Evolutionary conservation across 2,888 invertebrate species (phyloP), one percentile per base, ranked within the genome.

Genomic region (Drosophila kambysellisi): DNA sequence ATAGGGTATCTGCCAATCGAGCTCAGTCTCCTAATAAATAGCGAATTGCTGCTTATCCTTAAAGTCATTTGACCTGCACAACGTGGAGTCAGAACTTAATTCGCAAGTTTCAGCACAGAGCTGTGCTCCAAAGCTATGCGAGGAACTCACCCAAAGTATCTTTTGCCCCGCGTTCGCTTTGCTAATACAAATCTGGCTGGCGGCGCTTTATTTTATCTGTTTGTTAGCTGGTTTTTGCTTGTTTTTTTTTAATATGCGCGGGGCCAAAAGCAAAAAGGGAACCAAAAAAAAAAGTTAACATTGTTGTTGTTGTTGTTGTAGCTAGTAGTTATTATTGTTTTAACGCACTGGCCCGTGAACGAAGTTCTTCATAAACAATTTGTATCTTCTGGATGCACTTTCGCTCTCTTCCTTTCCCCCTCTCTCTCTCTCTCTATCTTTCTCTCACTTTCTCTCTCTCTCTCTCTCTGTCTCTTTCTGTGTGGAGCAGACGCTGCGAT

Each of bases 291-390:
- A 12, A 54, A 37, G 37, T 29, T 29, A 67, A 79, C 46, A 50
- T 68, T 66, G 30, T 41, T 32, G 20, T 15, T 48, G 43, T 32
- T 51, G 29, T 64, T 39, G 41, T 48, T 41, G 20, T n/a, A 11
- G 51, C 11, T 29, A 8, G n/a, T 4, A 35, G 41, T 43, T 70
- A n/a, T 39, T 61, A 37, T 88, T 88, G 83, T 89, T 79, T 70
- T 68, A 89, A 82, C 76, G 79, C 76, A 88, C 76, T 79, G 80
- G 84, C 69, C 78, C 79, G 71, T 58, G 60, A 58, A 69, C 51
- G 69, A 69, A 68, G 63, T 82, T 84, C 74, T 89, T 76, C 71
- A 84, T 56, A 76, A 77, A 61, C 78, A 82, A 85, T 80, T 88
- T 90, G 82, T 83, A 67, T 67, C 67, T 83, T 46, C 46, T 56